A percentile compares a stretch with the other conserved stretches of the same genome.
Conservation (phyloP, 2,113 vertebrate genomes). For the Cynopterus brachyotis region DNA sequence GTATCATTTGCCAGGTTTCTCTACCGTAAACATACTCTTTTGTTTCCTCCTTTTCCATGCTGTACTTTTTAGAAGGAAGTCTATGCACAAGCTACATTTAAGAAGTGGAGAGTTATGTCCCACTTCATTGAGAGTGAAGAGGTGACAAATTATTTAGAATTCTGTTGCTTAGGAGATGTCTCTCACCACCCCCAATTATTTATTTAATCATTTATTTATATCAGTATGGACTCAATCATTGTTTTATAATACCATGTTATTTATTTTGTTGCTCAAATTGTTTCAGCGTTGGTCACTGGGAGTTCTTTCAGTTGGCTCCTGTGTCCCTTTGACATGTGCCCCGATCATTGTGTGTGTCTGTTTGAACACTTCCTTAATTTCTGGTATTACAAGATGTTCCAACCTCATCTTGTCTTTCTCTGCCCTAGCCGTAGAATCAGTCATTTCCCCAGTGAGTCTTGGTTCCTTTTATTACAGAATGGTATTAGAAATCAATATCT, state of each 20-base stretch:
- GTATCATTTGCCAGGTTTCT: neutral
- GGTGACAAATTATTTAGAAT: neutral
- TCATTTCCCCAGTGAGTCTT: neutral
- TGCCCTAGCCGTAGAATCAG: neutral
- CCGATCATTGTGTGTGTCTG: neutral
- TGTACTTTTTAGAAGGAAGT: neutral
- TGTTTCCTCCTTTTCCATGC: neutral
- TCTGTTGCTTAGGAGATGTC: neutral
- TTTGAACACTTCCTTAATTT: slow-evolving; percentile 6
- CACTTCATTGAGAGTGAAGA: neutral
- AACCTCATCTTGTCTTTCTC: neutral
- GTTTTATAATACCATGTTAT: neutral
- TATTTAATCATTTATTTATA: neutral
- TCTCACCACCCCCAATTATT: neutral
- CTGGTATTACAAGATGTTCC: neutral
- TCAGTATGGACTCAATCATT: neutral
- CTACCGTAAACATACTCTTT: neutral
- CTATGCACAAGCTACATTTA: neutral
- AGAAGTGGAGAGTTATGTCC: neutral
- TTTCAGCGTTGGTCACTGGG: neutral
- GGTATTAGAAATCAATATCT: slow-evolving; percentile 23
- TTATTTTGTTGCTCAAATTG: slow-evolving; percentile 1
- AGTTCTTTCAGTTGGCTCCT: neutral
- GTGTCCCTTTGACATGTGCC: neutral
- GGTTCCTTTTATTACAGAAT: neutral